Conservation (phyloP, 2,888 invertebrate genomes). For the Drosophila putrida region DNA sequence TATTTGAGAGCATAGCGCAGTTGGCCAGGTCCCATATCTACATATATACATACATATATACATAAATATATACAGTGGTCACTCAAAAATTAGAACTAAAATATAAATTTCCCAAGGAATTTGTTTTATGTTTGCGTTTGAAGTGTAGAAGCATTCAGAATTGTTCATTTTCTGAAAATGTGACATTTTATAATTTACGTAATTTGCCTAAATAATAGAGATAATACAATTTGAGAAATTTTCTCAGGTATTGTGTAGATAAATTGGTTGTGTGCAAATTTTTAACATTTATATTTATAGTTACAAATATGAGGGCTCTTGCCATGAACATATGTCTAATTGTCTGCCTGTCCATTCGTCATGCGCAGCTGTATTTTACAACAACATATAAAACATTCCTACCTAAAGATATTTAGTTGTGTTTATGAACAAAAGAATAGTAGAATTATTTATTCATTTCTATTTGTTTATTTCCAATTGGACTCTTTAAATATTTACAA, state of each 20-base stretch:
- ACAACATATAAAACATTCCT: not conserved
- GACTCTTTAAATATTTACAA: too few species aligned
- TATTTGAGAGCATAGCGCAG: slow-evolving; percentile 14
- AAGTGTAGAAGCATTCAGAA: not conserved
- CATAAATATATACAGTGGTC: slow-evolving; percentile 1
- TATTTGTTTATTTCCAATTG: too few species aligned
- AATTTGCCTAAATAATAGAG: slow-evolving; percentile 20
- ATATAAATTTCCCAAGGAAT: slow-evolving; percentile 1
- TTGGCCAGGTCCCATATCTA: slow-evolving; percentile 10
- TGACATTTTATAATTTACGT: slow-evolving; percentile 13
- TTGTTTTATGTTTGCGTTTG: slow-evolving; percentile 2
- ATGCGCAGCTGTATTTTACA: slow-evolving; percentile 9
- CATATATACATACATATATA: not conserved
- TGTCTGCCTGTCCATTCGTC: not conserved
- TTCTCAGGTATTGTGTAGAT: slow-evolving; percentile 9
- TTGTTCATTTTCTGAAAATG: not conserved
- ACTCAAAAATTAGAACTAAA: slow-evolving; percentile 10
- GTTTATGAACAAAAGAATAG: not conserved
- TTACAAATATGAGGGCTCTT: slow-evolving; percentile 16
- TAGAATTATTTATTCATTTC: too few species aligned
- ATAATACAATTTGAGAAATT: slow-evolving; percentile 3
- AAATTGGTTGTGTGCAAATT: slow-evolving; percentile 6
- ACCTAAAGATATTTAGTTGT: not conserved
- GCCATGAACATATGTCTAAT: slow-evolving; percentile 13
- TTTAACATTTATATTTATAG: slow-evolving; percentile 16